Evolutionary conservation across 2,113 vertebrate genomes (phyloP).

Genomic region (Dromas ardeola): DNA sequence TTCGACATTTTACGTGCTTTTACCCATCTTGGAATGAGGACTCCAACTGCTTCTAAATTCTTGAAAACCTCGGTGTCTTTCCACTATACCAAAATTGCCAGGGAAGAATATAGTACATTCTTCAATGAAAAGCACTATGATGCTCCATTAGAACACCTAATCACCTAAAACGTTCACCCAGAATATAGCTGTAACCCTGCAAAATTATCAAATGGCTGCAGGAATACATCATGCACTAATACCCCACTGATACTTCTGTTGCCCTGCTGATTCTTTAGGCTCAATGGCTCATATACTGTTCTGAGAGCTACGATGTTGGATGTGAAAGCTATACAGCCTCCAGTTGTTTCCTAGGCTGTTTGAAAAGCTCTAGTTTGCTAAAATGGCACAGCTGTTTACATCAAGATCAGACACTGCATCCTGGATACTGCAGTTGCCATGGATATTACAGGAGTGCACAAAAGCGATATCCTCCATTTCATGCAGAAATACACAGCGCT

Average conservation of each 20-base stretch:
- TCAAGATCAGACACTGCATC: conserved; percentile 1
- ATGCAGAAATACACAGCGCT: background rate
- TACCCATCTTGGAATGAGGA: background rate
- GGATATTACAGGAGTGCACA: conserved; percentile 22
- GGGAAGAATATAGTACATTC: background rate
- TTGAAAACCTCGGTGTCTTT: background rate
- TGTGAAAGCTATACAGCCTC: background rate
- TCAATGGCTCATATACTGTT: background rate
- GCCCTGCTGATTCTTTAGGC: background rate
- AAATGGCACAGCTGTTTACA: conserved; percentile 37
- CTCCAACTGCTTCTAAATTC: background rate
- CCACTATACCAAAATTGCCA: background rate
- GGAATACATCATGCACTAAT: background rate
- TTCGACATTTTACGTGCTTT: background rate
- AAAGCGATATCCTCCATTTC: background rate
- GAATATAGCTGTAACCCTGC: background rate
- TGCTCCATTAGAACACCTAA: background rate
- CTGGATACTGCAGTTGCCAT: conserved; percentile 23
- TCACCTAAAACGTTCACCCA: background rate
- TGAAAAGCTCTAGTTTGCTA: background rate
- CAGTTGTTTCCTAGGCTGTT: background rate
- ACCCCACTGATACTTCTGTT: background rate
- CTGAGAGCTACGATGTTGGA: background rate
- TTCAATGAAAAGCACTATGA: background rate
- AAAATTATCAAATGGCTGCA: background rate